These are phyloP conservation scores for Glossophaga mutica DNA, from an alignment of 2,797 vertebrate genomes.

Conservation along the genomic window DNA sequence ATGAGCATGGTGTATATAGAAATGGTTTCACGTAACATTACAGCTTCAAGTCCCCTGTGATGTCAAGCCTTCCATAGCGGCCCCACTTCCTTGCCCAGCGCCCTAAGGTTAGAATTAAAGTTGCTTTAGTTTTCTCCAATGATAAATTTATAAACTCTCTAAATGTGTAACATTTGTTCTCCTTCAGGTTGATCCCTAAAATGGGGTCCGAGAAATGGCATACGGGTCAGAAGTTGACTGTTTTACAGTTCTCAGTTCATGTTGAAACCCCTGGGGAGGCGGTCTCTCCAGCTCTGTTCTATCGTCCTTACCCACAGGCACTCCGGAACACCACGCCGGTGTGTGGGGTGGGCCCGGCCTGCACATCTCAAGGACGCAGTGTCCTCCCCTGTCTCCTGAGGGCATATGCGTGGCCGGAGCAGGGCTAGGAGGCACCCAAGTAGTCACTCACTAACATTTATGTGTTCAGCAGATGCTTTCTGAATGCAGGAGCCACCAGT, in stretches of 20 bases:
- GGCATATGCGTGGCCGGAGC: neutral
- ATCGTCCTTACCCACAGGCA: rapidly evolving
- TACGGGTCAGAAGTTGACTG: neutral
- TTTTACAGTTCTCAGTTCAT: rapidly evolving
- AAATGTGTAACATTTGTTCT: neutral
- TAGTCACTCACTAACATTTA: neutral
- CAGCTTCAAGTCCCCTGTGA: rapidly evolving
- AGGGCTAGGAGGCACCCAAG: too few relatives aligned
- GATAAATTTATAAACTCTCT: neutral
- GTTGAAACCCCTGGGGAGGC: neutral
- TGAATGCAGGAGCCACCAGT: neutral
- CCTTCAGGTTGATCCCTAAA: neutral
- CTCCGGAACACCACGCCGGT: neutral
- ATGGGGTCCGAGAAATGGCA: neutral
- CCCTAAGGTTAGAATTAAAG: neutral
- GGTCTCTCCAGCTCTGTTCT: neutral
- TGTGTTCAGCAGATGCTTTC: neutral
- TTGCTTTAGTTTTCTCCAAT: neutral
- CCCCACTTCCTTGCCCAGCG: too few relatives aligned
- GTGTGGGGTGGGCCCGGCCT: neutral
- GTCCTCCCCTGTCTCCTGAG: neutral
- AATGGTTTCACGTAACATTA: too few relatives aligned
- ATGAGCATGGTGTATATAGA: neutral
- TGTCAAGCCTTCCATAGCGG: rapidly evolving
- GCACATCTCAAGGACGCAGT: neutral